Conservation (phyloP, 2,797 vertebrate genomes). For the Myotis pilosus region DNA sequence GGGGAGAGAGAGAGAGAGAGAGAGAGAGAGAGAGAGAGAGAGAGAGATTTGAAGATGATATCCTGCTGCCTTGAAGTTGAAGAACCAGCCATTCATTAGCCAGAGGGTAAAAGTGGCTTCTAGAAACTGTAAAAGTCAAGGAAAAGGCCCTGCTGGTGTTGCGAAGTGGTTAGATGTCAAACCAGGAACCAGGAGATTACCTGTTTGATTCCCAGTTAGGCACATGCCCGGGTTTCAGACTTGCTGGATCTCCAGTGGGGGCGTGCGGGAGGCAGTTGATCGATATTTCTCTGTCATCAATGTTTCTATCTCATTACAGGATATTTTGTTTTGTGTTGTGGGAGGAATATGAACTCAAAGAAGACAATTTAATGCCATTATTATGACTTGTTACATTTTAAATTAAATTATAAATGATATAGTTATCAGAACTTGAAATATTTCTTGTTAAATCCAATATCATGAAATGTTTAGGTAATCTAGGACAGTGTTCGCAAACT, state of each 20-base stretch:
- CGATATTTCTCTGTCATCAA: too few species aligned
- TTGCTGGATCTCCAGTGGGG: too few species aligned
- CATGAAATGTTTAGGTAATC: background rate
- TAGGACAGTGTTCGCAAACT: background rate
- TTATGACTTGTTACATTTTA: background rate
- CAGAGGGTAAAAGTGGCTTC: background rate
- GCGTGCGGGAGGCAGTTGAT: too few species aligned
- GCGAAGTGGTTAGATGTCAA: too few species aligned
- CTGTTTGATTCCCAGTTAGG: too few species aligned
- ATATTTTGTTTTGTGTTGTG: background rate
- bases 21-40: background rate
- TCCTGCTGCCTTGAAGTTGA: background rate
- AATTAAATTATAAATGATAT: constrained; percentile 58
- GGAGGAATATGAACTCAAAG: background rate
- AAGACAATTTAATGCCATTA: background rate
- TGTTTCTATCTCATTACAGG: background rate
- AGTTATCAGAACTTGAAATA: constrained; percentile 35
- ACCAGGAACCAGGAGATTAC: too few species aligned
- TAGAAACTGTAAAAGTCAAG: background rate
- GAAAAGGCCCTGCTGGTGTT: background rate
- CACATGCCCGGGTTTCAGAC: too few species aligned
- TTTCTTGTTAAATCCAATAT: constrained; percentile 74
- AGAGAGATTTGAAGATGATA: background rate
- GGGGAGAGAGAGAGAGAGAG: too few species aligned
- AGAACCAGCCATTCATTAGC: background rate